Evolutionary conservation across 2,113 vertebrate species (phyloP), one percentile per base, ranked within the genome.

Genomic region (Sebastes fasciatus): DNA sequence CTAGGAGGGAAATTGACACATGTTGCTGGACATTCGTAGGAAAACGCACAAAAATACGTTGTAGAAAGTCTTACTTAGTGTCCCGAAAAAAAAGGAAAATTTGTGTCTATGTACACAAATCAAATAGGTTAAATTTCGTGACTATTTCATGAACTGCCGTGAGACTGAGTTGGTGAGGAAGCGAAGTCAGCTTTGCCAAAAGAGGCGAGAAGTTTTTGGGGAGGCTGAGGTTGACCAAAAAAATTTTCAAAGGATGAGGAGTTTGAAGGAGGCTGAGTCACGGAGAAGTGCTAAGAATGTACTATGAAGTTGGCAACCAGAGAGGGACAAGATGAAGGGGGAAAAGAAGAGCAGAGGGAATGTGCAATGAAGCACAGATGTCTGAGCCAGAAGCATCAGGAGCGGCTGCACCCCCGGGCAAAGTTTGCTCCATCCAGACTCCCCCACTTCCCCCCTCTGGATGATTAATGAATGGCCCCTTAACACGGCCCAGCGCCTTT

Each of bases 401-500:
- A 75, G 72, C 0, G 1, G 48, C 58, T 74, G 58, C 49, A 34
- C 42, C 76, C 19, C n/a, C 6, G 12, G 46, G 54, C 69, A 34
- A 77, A 17, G 58, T 19, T 62, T 73, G 34, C 70, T 67, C 66
- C 48, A 6, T 80, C 66, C 73, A 75, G 17, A 69, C 52, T 54
- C 48, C 26, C 19, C 54, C 55, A 7, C 55, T 17, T 61, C 64
- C 43, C 7, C 34, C 26, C 19, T 68, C 68, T 52, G 52, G 52
- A 89, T 91, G 86, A 93, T 89, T 88, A 91, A 91, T 91, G 91
- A 86, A 78, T 8, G 8, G 34, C 17, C 55, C 43, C 72, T 71
- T 79, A 80, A 80, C 70, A 74, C 51, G 26, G 65, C 21, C 83
- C 84, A 84, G 60, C 13, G 67, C 74, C 82, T 84, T 46, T 79